Percentiles rank a stretch among this genome's conserved stretches.
Conservation (phyloP, 2,888 invertebrate genomes). For the Prostheceraeus crozeri region DNA sequence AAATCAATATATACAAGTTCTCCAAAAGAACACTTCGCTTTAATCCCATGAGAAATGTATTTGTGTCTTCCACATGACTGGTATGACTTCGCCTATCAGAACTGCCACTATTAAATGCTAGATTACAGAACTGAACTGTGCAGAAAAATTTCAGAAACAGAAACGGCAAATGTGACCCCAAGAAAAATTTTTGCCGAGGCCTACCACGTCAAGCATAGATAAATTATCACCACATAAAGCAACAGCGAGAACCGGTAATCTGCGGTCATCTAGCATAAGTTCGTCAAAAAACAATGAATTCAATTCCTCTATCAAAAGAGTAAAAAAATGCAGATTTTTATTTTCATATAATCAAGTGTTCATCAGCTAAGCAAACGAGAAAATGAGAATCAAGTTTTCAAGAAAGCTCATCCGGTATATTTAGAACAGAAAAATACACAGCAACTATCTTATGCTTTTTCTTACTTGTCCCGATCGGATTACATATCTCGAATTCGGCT, state of each 20-base stretch:
- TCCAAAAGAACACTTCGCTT: not conserved
- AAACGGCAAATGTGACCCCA: not conserved
- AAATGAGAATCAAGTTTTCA: not conserved
- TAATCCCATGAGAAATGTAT: not conserved
- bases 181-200: not conserved
- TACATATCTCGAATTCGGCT: conserved; percentile 6
- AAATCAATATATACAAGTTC: conserved; percentile 10
- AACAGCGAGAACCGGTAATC: conserved; percentile 2
- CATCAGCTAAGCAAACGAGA: not conserved
- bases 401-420: no score
- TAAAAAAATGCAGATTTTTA: no score
- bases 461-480: not conserved
- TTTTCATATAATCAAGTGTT: no score
- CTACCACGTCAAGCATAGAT: not conserved
- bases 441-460: conserved; percentile 11
- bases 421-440: conserved; percentile 1
- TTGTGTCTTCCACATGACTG: not conserved
- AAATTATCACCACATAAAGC: conserved; percentile 21
- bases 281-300: not conserved
- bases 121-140: no score
- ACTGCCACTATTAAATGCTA: no score
- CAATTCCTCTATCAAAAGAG: conserved; percentile 6
- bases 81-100: no score
- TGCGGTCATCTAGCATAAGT: not conserved
- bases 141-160: not conserved